Conservation (phyloP, 2,888 invertebrate genomes). For the Physocephala rufipes region DNA sequence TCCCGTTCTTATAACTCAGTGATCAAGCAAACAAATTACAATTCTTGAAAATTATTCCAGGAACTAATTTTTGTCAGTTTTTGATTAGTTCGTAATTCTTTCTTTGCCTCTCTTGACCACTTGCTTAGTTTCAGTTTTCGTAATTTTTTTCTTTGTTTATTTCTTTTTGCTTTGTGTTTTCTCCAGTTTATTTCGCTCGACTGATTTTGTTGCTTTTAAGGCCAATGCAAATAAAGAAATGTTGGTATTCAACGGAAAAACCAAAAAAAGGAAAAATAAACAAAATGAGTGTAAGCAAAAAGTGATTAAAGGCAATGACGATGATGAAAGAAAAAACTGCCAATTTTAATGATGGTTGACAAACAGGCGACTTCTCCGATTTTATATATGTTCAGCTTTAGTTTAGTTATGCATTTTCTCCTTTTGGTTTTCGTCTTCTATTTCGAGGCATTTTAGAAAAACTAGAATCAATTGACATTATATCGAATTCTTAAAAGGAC, state of each 20-base stretch:
- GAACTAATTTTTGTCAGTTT: neutral
- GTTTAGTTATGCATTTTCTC: no score
- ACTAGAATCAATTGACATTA: no score
- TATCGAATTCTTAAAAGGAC: no score
- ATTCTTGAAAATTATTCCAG: no score
- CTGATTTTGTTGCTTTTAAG: conserved; percentile 1
- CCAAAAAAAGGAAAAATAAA: neutral
- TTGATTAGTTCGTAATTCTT: conserved; percentile 1
- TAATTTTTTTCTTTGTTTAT: neutral
- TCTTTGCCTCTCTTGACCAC: no score
- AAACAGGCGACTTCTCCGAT: neutral
- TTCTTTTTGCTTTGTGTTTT: conserved; percentile 11
- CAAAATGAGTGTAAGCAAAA: neutral
- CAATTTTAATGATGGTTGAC: conserved; percentile 1
- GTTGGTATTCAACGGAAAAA: neutral
- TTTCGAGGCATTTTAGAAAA: no score
- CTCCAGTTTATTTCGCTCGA: neutral
- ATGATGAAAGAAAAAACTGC: neutral
- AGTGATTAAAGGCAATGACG: neutral
- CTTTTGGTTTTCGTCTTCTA: no score
- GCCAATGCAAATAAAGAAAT: neutral
- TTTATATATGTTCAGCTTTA: neutral
- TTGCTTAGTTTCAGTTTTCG: no score
- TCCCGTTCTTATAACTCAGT: no score
- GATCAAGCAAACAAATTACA: no score